These are phyloP conservation scores for Dendrocopos noguchii DNA, from an alignment of 2,113 vertebrate genomes.

Conservation along the genomic window DNA sequence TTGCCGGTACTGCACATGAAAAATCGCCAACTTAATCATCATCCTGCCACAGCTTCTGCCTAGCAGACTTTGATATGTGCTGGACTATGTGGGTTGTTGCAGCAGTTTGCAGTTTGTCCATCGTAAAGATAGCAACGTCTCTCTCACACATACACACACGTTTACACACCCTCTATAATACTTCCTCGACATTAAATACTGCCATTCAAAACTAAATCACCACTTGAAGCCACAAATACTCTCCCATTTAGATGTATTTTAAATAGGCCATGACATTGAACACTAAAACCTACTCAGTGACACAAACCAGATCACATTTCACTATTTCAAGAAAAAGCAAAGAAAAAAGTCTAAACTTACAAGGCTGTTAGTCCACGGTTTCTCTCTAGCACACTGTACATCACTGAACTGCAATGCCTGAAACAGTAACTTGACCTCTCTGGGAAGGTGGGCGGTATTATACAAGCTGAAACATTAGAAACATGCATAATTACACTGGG, in stretches of 20 bases:
- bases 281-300: neutral
- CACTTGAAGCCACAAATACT: neutral
- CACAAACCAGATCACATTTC: neutral
- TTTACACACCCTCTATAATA: neutral
- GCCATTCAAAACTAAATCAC: neutral
- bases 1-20: rapidly evolving
- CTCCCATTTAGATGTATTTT: neutral
- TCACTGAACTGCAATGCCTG: slow-evolving; percentile 41
- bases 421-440: slow-evolving; percentile 69
- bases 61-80: neutral
- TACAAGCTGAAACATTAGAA: slow-evolving; percentile 70
- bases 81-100: rapidly evolving
- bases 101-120: neutral
- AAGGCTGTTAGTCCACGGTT: neutral
- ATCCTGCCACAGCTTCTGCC: rapidly evolving
- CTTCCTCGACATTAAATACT: neutral
- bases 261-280: neutral
- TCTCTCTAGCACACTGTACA: neutral
- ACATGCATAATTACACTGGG: slow-evolving; percentile 61
- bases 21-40: neutral
- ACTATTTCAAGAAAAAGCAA: neutral
- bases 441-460: slow-evolving; percentile 68
- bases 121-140: neutral
- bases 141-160: neutral
- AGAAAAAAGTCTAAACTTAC: neutral